Conservation (phyloP, 1,140 invertebrate genomes). For the Galleria mellonella region DNA sequence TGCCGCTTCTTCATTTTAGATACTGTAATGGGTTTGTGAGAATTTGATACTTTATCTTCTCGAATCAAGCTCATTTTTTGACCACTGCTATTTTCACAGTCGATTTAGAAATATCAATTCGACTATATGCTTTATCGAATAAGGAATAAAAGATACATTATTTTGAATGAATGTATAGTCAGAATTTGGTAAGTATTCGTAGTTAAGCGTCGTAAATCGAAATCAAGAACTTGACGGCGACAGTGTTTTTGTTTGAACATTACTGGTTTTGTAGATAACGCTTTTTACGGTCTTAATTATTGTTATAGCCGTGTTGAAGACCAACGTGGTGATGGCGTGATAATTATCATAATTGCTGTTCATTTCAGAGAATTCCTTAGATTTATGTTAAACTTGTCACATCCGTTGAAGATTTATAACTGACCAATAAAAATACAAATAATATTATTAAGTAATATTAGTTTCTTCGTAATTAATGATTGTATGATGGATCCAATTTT, state of each 20-base stretch:
- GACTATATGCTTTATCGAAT: no score
- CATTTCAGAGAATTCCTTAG: slow-evolving; percentile 35
- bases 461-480: no score
- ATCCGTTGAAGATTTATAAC: no score
- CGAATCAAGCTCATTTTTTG: not conserved
- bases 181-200: slow-evolving; percentile 15
- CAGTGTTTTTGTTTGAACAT: slow-evolving; percentile 61
- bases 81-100: not conserved
- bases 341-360: slow-evolving; percentile 66
- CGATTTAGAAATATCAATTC: no score
- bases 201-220: slow-evolving; percentile 47
- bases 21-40: slow-evolving; percentile 50
- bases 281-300: slow-evolving; percentile 63
- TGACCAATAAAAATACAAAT: no score
- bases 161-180: not conserved
- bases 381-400: slow-evolving; percentile 12
- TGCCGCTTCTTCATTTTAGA: slow-evolving; percentile 47
- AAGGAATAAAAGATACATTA: no score
- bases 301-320: slow-evolving; percentile 44
- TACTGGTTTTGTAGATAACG: slow-evolving; percentile 63
- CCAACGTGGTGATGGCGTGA: slow-evolving; percentile 43
- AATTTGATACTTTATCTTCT: slow-evolving; percentile 59
- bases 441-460: no score
- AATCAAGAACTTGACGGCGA: slow-evolving; percentile 45
- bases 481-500: no score